A percentile compares a stretch with the other conserved stretches of the same genome.
These are phyloP conservation scores for Venturia canescens DNA, from an alignment of 1,140 invertebrate genomes.

Conservation along the genomic window DNA sequence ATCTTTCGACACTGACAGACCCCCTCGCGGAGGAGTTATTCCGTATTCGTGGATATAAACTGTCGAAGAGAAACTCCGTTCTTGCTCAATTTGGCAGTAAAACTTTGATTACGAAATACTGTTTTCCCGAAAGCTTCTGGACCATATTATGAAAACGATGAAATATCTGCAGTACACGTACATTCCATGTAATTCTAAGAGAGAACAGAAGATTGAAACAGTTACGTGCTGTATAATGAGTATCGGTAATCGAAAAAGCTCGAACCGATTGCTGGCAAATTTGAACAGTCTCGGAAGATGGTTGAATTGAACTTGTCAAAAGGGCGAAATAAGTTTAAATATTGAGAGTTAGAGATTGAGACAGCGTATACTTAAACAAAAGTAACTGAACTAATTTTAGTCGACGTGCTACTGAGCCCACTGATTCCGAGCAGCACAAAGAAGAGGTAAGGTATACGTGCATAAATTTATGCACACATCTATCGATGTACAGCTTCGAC, in stretches of 20 bases:
- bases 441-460: background rate
- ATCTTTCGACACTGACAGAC: slow-evolving; percentile 29
- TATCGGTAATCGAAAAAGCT: slow-evolving; percentile 17
- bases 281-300: slow-evolving; percentile 7
- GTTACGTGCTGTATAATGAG: background rate
- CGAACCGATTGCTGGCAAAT: slow-evolving; percentile 19
- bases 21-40: background rate
- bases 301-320: slow-evolving; percentile 11
- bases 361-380: slow-evolving; percentile 18
- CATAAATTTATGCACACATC: background rate
- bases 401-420: background rate
- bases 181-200: background rate
- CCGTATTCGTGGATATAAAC: background rate
- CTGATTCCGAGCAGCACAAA: background rate
- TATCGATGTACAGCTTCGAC: too few relatives aligned
- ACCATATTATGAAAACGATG: slow-evolving; percentile 16
- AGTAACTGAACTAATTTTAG: slow-evolving; percentile 25
- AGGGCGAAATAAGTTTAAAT: background rate
- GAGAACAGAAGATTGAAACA: background rate
- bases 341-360: background rate
- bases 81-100: slow-evolving; percentile 30
- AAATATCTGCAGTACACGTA: background rate
- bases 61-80: slow-evolving; percentile 17
- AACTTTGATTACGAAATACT: slow-evolving; percentile 33
- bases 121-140: slow-evolving; percentile 8